Evolutionary conservation across 2,113 vertebrate genomes (phyloP), one percentile per base, ranked within the genome.

Genomic region (Chaetorhynchus papuensis): DNA sequence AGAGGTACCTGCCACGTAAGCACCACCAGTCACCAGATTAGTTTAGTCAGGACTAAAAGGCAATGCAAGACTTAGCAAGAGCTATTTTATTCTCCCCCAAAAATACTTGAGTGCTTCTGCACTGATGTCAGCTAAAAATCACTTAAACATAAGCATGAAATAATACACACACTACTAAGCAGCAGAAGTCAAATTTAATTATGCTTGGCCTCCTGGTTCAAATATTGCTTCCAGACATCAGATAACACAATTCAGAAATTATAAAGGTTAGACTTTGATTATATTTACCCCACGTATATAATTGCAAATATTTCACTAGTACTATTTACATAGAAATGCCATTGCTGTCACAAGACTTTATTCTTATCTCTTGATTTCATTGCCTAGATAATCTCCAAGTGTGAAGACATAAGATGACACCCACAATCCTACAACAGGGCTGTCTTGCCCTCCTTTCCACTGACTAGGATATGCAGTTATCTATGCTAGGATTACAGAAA

Each of bases 131-230:
- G 18, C 17, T 84, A 78, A 83, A 91, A 61, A 69, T 10, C 27
- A 54, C 27, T 63, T 41, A 86, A 93, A 79, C 31, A 72, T 31
- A 82, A 87, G 57, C 2, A 1, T 59, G 27, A 86, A 78, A 50
- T 86, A 44, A 89, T 35, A 72, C 33, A 77, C 44, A 56, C 50
- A 21, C 23, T 88, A 64, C 59, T 49, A 82, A 82, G 27, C 28
- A 83, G 64, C 26, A 91, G 44, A 90, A 95, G 50, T 37, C 37
- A 92, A 75, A 31, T 82, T 84, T 65, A 63, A 82, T 86, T 79
- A 37, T 18, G 4, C 41, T 69, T 85, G 74, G 27, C 30, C 69
- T 22, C 52, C 82, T 65, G 10, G 27, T 59, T 92, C 65, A 90
- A 80, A 80, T 44, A 70, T 20, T 83, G 45, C 21, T 82, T 90